These are phyloP conservation scores for Meganola albula DNA, from an alignment of 2,888 invertebrate genomes.

Conservation along the genomic window DNA sequence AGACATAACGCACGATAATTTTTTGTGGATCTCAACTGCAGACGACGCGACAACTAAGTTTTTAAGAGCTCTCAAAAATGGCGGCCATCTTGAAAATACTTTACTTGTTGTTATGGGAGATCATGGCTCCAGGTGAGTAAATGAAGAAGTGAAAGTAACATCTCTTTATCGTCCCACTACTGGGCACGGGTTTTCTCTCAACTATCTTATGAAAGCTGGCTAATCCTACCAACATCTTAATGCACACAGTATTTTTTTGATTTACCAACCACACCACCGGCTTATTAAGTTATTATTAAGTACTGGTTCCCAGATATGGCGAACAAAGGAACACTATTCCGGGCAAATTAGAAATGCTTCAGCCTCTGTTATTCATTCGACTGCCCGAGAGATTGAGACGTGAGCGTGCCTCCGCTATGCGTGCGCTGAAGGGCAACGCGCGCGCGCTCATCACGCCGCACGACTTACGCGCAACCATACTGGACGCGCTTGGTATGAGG, in stretches of 20 bases:
- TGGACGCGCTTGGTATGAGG: conserved; percentile 79
- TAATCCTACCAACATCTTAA: too few species aligned
- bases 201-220: too few species aligned
- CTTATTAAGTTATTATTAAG: too few species aligned
- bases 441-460: conserved; percentile 89
- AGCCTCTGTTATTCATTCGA: conserved; percentile 90
- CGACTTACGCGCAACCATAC: conserved; percentile 85
- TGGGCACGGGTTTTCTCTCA: too few species aligned
- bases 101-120: conserved; percentile 94
- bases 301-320: conserved; percentile 80
- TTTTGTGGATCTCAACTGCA: conserved; percentile 85
- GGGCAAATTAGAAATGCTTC: conserved; percentile 93
- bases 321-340: conserved; percentile 90
- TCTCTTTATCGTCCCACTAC: too few species aligned
- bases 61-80: conserved; percentile 78
- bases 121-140: conserved; percentile 88
- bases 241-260: too few species aligned
- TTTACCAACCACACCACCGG: too few species aligned
- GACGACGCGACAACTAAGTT: conserved; percentile 85
- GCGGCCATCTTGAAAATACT: conserved; percentile 85
- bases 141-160: too few species aligned
- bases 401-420: conserved; percentile 77
- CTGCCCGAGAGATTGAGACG: conserved; percentile 84
- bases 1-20: conserved; percentile 91
- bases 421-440: conserved; percentile 81